Percentiles rank a stretch among this genome's conserved stretches.
Conservation (phyloP, 2,888 invertebrate genomes). For the Dicycla oo region DNA sequence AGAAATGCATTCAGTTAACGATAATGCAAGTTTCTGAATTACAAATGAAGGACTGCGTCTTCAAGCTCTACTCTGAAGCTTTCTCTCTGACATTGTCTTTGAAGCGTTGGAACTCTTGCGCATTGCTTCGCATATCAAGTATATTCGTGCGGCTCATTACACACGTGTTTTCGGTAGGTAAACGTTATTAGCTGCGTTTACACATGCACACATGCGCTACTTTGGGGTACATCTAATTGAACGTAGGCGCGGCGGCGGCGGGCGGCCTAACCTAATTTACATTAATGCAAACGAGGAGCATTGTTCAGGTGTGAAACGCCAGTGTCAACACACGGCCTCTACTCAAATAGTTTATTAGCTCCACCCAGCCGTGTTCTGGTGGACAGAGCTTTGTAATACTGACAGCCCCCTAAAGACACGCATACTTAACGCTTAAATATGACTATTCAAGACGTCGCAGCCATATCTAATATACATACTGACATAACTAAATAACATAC, state of each 20-base stretch:
- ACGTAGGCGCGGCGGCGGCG: conserved; percentile 86
- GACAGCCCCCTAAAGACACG: conserved; percentile 86
- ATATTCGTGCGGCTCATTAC: conserved; percentile 57
- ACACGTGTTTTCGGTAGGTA: conserved; percentile 59
- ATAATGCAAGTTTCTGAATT: not conserved
- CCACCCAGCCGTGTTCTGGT: conserved; percentile 88
- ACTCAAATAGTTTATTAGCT: conserved; percentile 90
- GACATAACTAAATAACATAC: conserved; percentile 65
- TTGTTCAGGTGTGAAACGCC: conserved; percentile 90
- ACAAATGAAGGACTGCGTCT: not conserved
- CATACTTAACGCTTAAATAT: conserved; percentile 87
- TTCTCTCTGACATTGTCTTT: conserved; percentile 1
- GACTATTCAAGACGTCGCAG: conserved; percentile 81
- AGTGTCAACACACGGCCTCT: conserved; percentile 89
- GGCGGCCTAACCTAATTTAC: conserved; percentile 89
- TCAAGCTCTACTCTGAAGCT: not conserved
- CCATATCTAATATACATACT: conserved; percentile 71
- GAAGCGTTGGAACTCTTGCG: conserved; percentile 7
- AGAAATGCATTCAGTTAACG: not conserved
- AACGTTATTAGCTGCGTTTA: conserved; percentile 79
- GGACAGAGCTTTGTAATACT: conserved; percentile 86
- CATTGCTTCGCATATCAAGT: conserved; percentile 25
- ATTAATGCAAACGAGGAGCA: conserved; percentile 90
- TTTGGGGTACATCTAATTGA: conserved; percentile 89
- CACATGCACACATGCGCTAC: conserved; percentile 86